Evolutionary conservation across 2,888 invertebrate species (phyloP), one percentile per base, ranked within the genome.

Genomic region (Ormyrus nitidulus): DNA sequence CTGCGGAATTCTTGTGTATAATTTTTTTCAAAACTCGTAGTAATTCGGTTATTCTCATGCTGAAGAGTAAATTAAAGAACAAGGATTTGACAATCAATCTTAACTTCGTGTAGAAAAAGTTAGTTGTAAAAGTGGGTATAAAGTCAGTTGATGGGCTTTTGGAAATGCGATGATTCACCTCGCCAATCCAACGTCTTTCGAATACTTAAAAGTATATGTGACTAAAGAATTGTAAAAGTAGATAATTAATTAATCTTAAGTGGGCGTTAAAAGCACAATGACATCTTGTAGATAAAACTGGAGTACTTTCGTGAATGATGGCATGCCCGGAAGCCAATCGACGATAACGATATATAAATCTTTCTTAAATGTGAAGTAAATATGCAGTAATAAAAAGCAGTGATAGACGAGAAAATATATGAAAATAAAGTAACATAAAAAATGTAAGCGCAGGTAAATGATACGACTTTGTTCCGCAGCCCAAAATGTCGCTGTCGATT

Each of bases 401-500:
- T 19, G 19, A 19, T 19, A 19, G 19, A 19, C 19, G 19, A 19
- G 19, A 19, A 19, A 19, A 19, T 19, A 19, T 11, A 11, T 6
- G 56, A 6, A 56, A 11, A 56, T 46, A 8, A 19, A 62, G 5
- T 44, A 46, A 44, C n/a, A 68, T 11, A 54, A 53, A 49, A 19
- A 51, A 68, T 49, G 6, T 46, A 19, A 54, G 19, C 19, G 19
- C 19, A 19, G 19, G 62, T 68, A 54, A 53, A 19, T 59, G 10
- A 19, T 19, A 49, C 68, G 66, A 75, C 46, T 13, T 79, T 19
- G 19, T 19, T 79, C 68, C 81, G 82, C 81, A 77, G 81, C 68
- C 83, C 65, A 77, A 71, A 81, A 79, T 77, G 79, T 70, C 81
- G 82, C 80, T 83, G 78, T 84, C 82, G 83, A 83, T 83, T 73